Evolutionary conservation across 2,888 invertebrate species (phyloP).

Genomic region (Phortica magna): DNA sequence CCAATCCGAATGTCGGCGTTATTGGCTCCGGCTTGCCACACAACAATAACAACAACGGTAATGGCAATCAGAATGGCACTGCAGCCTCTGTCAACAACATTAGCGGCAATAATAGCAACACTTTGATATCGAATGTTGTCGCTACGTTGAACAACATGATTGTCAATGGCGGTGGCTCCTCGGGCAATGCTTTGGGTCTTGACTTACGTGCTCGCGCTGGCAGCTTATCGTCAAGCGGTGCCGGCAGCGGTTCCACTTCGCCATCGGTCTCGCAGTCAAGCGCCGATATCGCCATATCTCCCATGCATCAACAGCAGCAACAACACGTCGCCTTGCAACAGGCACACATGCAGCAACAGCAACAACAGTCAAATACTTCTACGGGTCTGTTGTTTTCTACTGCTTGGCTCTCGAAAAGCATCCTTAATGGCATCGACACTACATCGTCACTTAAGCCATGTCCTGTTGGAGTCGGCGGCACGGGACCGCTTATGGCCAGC

Average conservation of each 20-base stretch:
- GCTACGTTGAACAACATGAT: slow-evolving; percentile 62
- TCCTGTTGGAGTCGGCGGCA: slow-evolving; percentile 47
- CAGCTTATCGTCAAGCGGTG: slow-evolving; percentile 87
- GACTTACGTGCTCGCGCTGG: slow-evolving; percentile 84
- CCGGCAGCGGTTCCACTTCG: slow-evolving; percentile 88
- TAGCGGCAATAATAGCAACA: slow-evolving; percentile 38
- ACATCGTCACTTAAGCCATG: slow-evolving; percentile 31
- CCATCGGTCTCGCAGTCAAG: slow-evolving; percentile 88
- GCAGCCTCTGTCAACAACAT: slow-evolving; percentile 36
- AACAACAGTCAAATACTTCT: slow-evolving; percentile 39
- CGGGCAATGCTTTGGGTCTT: slow-evolving; percentile 64
- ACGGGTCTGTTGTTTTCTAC: slow-evolving; percentile 42
- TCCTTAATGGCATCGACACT: slow-evolving; percentile 42
- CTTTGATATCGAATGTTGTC: slow-evolving; percentile 55
- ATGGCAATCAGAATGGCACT: background rate
- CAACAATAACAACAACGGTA: slow-evolving; percentile 49
- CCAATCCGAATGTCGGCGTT: slow-evolving; percentile 74
- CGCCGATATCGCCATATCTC: slow-evolving; percentile 81
- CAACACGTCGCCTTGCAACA: slow-evolving; percentile 44
- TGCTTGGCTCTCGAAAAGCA: slow-evolving; percentile 60
- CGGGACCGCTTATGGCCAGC: slow-evolving; percentile 56
- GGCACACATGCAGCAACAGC: slow-evolving; percentile 50
- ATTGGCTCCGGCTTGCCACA: slow-evolving; percentile 73
- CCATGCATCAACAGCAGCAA: slow-evolving; percentile 64
- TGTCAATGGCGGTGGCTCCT: slow-evolving; percentile 42